phyloP scores from a whole-genome alignment of 2,888 invertebrate genomes.

The Cerastoderma edule region DNA sequence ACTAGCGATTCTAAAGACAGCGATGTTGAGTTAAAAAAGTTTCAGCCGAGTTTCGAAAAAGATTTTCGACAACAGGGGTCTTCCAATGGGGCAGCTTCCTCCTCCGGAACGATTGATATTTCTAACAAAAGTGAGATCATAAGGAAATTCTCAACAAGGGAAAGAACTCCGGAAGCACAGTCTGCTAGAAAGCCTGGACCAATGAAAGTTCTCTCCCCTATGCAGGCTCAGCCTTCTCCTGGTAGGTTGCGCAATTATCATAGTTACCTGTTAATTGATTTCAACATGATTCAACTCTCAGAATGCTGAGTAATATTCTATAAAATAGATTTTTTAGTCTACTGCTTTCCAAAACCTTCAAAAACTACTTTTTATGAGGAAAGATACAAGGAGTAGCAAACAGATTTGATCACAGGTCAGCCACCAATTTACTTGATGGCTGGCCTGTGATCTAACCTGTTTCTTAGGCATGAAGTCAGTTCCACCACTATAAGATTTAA shows the following conservation, averaged over 20 bases:
- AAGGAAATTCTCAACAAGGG: constrained; percentile 52
- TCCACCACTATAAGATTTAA: too few species aligned
- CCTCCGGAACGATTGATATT: constrained; percentile 51
- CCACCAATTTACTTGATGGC: too few species aligned
- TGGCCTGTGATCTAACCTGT: too few species aligned
- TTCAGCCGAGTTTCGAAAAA: constrained; percentile 26
- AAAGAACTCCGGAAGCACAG: constrained; percentile 56
- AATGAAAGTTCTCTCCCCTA: constrained; percentile 52
- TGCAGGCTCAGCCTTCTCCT: constrained; percentile 9
- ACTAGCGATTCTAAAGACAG: neutral
- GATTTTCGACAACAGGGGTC: constrained; percentile 15
- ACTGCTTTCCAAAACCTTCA: too few species aligned
- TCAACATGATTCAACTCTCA: too few species aligned
- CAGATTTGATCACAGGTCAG: too few species aligned
- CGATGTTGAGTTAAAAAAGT: neutral
- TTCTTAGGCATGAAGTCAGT: too few species aligned
- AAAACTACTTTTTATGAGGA: too few species aligned
- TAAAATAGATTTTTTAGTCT: too few species aligned
- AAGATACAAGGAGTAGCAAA: too few species aligned
- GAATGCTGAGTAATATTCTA: too few species aligned
- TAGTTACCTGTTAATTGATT: too few species aligned
- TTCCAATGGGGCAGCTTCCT: neutral
- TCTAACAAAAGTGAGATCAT: constrained; percentile 55
- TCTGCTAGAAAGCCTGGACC: constrained; percentile 44
- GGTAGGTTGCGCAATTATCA: constrained; percentile 23